phyloP scores from a whole-genome alignment of 2,888 invertebrate species.

The Miltochrista miniata region DNA sequence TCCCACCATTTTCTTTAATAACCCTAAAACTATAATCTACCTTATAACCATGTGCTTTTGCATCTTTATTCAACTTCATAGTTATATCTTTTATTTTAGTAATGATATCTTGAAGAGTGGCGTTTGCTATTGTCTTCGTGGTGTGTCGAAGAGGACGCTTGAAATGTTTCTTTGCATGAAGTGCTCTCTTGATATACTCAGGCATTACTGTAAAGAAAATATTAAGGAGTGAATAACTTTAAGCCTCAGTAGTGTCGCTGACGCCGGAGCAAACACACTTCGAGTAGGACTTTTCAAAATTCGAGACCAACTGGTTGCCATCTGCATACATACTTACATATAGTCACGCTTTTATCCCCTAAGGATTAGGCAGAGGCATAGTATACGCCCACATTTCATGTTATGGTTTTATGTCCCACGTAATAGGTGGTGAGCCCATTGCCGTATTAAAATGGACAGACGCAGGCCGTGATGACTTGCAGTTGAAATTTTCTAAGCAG shows the following conservation, averaged over 20 bases:
- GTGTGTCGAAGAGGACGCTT: conserved; percentile 27
- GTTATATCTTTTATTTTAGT: conserved; percentile 63
- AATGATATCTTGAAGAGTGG: conserved; percentile 56
- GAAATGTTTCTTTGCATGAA: conserved; percentile 43
- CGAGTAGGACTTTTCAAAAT: no score
- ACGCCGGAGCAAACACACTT: not conserved
- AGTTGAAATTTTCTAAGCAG: no score
- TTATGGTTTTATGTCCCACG: no score
- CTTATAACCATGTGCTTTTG: conserved; percentile 63
- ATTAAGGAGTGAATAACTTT: not conserved
- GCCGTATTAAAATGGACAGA: no score
- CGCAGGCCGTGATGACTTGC: no score
- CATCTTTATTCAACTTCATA: conserved; percentile 50
- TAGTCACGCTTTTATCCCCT: no score
- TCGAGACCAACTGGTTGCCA: no score
- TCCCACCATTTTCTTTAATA: conserved; percentile 9
- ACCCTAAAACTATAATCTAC: conserved; percentile 68
- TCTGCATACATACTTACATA: no score
- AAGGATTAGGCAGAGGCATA: no score
- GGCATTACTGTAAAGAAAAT: conserved; percentile 48
- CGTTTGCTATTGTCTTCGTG: conserved; percentile 48
- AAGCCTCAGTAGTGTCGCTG: not conserved
- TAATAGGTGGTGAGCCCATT: no score
- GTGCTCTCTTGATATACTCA: conserved; percentile 51
- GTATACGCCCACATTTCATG: no score